Conservation (phyloP, 2,113 vertebrate species). For the Plestiodon gilberti region DNA sequence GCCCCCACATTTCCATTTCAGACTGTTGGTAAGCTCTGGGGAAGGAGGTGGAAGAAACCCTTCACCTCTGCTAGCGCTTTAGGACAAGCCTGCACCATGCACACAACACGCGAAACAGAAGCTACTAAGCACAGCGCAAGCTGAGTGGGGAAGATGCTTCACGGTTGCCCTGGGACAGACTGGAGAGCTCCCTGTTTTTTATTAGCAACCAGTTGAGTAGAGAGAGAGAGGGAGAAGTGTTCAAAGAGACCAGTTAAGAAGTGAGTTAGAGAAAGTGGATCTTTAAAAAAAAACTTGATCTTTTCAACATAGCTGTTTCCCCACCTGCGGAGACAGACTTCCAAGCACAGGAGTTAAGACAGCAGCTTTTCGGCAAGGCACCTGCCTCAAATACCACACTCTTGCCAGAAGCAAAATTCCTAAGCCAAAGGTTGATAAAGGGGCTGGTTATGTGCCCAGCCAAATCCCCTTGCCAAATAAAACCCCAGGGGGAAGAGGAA, state of each 20-base stretch:
- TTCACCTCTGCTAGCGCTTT: background rate
- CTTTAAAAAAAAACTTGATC: conserved; percentile 15
- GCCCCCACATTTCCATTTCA: conserved; percentile 22
- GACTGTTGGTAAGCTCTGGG: conserved; percentile 41
- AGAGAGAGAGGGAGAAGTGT: background rate
- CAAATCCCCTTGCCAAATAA: background rate
- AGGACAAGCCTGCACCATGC: background rate
- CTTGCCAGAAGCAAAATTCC: background rate
- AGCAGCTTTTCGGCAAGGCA: background rate
- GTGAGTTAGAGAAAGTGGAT: conserved; percentile 4
- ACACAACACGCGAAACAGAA: conserved; percentile 52
- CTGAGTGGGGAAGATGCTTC: background rate
- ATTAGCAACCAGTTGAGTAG: background rate
- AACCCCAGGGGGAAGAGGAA: background rate
- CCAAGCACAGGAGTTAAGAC: background rate
- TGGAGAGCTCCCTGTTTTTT: background rate
- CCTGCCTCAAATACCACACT: too few species aligned
- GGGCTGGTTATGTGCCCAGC: too few species aligned
- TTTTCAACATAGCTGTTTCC: background rate
- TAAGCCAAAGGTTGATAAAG: background rate
- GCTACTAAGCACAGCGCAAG: conserved; percentile 51
- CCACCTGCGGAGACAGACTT: background rate
- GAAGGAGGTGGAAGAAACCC: background rate
- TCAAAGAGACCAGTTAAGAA: background rate
- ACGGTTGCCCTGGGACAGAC: background rate